Percentiles rank a stretch among this genome's conserved stretches.
Evolutionary conservation across 1,140 invertebrate genomes (phyloP).

Genomic region (Penaeus vannamei): DNA sequence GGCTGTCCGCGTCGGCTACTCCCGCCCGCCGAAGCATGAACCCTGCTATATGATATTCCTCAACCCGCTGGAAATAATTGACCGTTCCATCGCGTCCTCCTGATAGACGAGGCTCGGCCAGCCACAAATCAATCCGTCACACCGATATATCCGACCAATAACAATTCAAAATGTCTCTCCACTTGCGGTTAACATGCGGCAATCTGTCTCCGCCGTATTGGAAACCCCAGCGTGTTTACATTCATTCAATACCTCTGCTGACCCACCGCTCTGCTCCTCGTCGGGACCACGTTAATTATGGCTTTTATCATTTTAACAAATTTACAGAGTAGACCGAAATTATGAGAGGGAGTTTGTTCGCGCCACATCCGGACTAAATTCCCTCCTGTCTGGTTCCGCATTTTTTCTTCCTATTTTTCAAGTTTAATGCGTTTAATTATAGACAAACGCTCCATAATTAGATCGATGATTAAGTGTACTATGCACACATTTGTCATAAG

Average conservation of each 20-base stretch:
- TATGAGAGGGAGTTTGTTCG: too few species aligned
- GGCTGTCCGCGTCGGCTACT: neutral
- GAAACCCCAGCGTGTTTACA: conserved; percentile 56
- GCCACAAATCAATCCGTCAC: conserved; percentile 65
- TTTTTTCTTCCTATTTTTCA: too few species aligned
- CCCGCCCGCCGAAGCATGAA: neutral
- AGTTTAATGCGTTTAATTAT: too few species aligned
- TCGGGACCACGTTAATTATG: too few species aligned
- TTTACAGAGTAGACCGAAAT: too few species aligned
- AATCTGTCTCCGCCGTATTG: conserved; percentile 60
- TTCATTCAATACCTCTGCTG: conserved; percentile 57
- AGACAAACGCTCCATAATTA: too few species aligned
- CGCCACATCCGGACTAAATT: too few species aligned
- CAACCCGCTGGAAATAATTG: conserved; percentile 57
- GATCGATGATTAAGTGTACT: too few species aligned
- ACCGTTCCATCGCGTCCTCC: conserved; percentile 47
- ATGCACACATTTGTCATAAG: too few species aligned
- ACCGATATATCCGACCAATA: conserved; percentile 63
- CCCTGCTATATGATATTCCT: conserved; percentile 40
- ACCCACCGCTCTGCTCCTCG: conserved; percentile 40
- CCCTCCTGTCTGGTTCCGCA: too few species aligned
- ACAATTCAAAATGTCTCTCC: conserved; percentile 64
- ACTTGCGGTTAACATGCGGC: conserved; percentile 62
- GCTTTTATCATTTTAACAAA: too few species aligned
- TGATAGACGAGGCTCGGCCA: conserved; percentile 47